phyloP scores from a whole-genome alignment of 53 echinoderm and acorn worm genomes.

The Glandiceps talaboti region DNA sequence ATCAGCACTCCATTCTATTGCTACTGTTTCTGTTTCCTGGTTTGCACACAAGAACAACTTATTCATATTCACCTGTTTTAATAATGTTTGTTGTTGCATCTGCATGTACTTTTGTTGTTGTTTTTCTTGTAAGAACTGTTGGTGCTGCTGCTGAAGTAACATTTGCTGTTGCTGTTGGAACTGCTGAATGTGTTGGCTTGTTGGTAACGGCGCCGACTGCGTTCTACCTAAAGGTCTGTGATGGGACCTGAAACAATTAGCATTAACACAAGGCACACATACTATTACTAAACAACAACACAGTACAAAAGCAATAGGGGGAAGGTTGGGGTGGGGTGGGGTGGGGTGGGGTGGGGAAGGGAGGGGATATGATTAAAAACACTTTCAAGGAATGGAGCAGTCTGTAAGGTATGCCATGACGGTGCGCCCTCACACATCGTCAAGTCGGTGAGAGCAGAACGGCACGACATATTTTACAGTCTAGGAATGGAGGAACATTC shows the following conservation, averaged over 20 bases:
- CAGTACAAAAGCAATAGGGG: neutral
- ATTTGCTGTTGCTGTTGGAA: constrained; percentile 34
- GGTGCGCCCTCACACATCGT: too few species aligned
- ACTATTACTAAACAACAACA: neutral
- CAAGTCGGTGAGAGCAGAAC: neutral
- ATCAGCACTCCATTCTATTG: too few species aligned
- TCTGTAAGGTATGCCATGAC: too few species aligned
- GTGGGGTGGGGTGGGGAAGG: neutral
- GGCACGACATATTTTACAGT: neutral
- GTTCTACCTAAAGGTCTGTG: constrained; percentile 90
- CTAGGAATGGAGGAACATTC: too few species aligned
- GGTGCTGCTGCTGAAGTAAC: constrained; percentile 29
- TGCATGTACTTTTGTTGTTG: constrained; percentile 57
- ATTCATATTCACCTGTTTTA: neutral
- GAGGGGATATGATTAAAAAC: too few species aligned
- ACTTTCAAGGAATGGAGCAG: too few species aligned
- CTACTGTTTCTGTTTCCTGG: too few species aligned
- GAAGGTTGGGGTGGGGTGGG: neutral
- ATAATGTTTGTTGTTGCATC: constrained; percentile 5
- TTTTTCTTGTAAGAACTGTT: constrained; percentile 53
- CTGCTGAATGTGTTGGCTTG: constrained; percentile 61
- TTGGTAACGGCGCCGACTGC: constrained; percentile 87
- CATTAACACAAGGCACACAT: neutral
- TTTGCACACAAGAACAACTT: too few species aligned
- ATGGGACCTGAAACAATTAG: constrained; percentile 23